Conservation (phyloP, 2,797 vertebrate genomes). For the Acrocephalus scirpaceus region DNA sequence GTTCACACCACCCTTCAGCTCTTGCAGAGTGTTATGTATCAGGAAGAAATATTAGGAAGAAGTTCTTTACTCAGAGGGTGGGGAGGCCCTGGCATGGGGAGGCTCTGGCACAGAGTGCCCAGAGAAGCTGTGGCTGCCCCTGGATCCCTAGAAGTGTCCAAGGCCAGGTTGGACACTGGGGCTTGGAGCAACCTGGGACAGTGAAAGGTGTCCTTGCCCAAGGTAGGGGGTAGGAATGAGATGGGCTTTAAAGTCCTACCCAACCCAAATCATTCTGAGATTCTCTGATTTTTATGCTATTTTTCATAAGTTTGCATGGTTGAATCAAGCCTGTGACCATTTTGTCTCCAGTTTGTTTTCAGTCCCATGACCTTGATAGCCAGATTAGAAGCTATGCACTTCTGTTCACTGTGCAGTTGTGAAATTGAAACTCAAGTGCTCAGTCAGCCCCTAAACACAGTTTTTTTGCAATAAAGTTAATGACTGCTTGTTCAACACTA, state of each 20-base stretch:
- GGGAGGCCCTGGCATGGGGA: background rate
- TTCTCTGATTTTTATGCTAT: background rate
- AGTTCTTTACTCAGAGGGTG: background rate
- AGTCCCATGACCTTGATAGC: background rate
- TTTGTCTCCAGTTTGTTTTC: background rate
- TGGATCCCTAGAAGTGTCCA: background rate
- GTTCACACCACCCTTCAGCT: background rate
- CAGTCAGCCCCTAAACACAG: background rate
- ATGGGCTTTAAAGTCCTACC: background rate
- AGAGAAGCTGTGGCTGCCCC: background rate
- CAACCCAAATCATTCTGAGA: background rate
- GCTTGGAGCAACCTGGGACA: background rate
- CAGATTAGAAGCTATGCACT: background rate
- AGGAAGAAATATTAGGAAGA: background rate
- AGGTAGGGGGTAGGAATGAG: background rate
- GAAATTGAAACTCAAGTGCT: background rate
- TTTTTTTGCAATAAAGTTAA: background rate
- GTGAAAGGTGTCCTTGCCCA: background rate
- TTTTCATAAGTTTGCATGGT: background rate
- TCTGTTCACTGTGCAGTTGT: background rate
- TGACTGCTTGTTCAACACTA: background rate
- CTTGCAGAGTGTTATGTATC: background rate
- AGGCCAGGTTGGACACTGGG: rapidly evolving
- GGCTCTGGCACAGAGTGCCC: background rate
- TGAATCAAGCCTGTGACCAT: background rate